Percentiles rank a stretch among this genome's conserved stretches.
Conservation (phyloP, 2,113 vertebrate genomes). For the Rhea pennata region DNA sequence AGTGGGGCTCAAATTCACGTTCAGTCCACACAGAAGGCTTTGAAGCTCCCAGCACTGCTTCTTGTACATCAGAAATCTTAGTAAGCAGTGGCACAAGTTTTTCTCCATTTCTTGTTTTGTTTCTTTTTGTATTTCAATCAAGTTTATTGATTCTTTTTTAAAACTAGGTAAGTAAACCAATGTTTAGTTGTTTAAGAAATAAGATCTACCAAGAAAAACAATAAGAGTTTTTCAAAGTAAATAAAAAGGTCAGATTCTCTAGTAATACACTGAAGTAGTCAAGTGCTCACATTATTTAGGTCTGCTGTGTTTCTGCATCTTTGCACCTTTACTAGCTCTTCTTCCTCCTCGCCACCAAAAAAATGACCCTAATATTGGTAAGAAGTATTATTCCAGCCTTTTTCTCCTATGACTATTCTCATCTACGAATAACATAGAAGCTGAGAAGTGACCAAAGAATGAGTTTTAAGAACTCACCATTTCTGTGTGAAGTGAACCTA, state of each 20-base stretch:
- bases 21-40: not conserved
- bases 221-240: not conserved
- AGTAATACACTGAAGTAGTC: not conserved
- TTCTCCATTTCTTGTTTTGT: not conserved
- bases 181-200: not conserved
- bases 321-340: not conserved
- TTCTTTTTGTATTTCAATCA: not conserved
- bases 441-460: not conserved
- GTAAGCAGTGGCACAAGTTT: not conserved
- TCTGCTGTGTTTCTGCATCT: not conserved
- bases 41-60: not conserved
- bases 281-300: not conserved
- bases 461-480: not conserved
- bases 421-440: not conserved
- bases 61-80: not conserved
- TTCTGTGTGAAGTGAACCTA: not conserved
- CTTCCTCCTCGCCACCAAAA: not conserved
- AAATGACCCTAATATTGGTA: not conserved
- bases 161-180: not conserved
- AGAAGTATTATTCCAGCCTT: not conserved
- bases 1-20: not conserved
- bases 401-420: not conserved
- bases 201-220: not conserved
- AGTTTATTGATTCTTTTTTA: not conserved
- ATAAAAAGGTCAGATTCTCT: not conserved